These are phyloP conservation scores for Uropetala carovei DNA, from an alignment of 2,888 invertebrate genomes.

Conservation along the genomic window DNA sequence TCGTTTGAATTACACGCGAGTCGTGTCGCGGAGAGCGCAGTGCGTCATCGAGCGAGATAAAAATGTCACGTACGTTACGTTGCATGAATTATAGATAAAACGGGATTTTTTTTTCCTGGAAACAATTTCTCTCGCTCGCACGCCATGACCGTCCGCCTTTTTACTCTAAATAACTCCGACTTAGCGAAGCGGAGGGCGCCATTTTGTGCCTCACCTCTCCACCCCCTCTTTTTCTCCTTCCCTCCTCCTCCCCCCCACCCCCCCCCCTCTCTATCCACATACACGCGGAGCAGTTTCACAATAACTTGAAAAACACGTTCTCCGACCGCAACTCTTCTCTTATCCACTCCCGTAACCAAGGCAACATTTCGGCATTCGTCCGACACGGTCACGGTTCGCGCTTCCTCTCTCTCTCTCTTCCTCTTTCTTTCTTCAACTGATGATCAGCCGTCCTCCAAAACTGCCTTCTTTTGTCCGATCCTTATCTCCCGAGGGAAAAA, in stretches of 20 bases:
- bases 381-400: constrained; percentile 39
- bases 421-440: constrained; percentile 28
- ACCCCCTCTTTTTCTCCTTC: constrained; percentile 71
- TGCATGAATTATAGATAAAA: no score
- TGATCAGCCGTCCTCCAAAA: constrained; percentile 45
- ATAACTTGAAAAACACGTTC: constrained; percentile 58
- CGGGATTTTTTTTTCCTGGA: no score
- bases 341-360: constrained; percentile 35
- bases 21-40: no score
- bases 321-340: constrained; percentile 37
- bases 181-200: constrained; percentile 63
- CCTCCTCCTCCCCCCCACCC: constrained; percentile 60
- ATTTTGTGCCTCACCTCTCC: constrained; percentile 68
- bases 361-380: constrained; percentile 54
- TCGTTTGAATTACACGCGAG: no score
- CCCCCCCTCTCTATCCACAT: neutral
- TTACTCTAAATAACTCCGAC: neutral
- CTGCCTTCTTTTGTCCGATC: constrained; percentile 54
- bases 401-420: neutral
- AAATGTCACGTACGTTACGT: no score
- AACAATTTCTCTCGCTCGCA: no score
- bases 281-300: neutral
- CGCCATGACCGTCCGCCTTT: neutral
- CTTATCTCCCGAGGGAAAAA: constrained; percentile 38
- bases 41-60: no score